A percentile compares a stretch with the other conserved stretches of the same genome.
These are phyloP conservation scores for Tiaroga cobitis DNA, from an alignment of 2,797 vertebrate species.

Conservation along the genomic window DNA sequence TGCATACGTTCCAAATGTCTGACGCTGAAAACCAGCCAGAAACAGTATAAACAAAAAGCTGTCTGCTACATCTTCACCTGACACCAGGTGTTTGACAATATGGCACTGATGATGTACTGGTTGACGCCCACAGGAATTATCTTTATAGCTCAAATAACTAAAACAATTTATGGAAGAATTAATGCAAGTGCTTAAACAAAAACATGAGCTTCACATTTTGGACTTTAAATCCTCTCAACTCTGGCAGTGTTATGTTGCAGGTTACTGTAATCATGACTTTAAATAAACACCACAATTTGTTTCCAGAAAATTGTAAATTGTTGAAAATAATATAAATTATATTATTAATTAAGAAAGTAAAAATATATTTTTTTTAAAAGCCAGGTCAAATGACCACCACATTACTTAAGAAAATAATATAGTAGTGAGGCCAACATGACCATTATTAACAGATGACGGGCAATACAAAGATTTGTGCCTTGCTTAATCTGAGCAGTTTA, in stretches of 20 bases:
- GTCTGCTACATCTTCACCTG: constrained; percentile 1
- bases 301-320: neutral
- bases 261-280: neutral
- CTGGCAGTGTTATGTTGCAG: neutral
- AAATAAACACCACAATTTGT: neutral
- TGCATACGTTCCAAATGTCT: constrained; percentile 13
- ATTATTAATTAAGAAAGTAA: neutral
- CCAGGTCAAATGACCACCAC: neutral
- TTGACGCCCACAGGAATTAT: neutral
- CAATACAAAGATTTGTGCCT: constrained; percentile 26
- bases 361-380: neutral
- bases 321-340: neutral
- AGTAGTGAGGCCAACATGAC: neutral
- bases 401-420: neutral
- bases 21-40: neutral
- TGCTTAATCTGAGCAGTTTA: constrained; percentile 34
- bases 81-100: constrained; percentile 12
- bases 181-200: neutral
- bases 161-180: neutral
- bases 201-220: neutral
- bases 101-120: neutral
- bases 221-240: neutral
- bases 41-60: neutral
- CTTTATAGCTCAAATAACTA: neutral
- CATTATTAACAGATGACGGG: neutral